These are phyloP conservation scores for Tolmerus cingulatus DNA, from an alignment of 2,888 invertebrate genomes.

Conservation along the genomic window DNA sequence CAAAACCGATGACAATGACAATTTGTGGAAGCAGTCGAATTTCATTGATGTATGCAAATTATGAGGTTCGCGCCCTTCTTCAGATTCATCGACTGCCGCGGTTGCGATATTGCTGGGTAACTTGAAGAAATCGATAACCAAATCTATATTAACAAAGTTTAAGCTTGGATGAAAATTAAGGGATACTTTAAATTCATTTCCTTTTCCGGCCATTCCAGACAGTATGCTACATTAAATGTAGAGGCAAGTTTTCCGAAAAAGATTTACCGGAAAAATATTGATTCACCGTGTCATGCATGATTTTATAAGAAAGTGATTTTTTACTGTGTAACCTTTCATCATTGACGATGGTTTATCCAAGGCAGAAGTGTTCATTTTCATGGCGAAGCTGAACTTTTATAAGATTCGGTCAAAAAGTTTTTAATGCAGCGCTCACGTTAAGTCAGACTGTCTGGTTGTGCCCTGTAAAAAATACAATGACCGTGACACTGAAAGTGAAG, in stretches of 20 bases:
- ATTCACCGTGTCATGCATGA: not conserved
- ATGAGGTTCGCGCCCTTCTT: not conserved
- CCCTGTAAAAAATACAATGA: not conserved
- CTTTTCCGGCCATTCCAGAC: not conserved
- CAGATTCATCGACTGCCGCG: not conserved
- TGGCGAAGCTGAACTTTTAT: not conserved
- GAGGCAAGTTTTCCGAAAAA: not conserved
- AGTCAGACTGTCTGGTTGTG: not conserved
- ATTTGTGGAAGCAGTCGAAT: not conserved
- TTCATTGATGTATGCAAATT: not conserved
- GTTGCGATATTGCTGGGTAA: not conserved
- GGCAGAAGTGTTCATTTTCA: not conserved
- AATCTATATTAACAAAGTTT: not conserved
- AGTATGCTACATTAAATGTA: not conserved
- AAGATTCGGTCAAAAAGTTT: not conserved
- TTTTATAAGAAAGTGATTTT: no score
- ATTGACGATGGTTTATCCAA: not conserved
- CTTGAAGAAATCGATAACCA: not conserved
- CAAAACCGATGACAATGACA: not conserved
- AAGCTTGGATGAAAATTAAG: not conserved
- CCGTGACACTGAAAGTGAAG: not conserved
- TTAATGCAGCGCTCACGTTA: not conserved
- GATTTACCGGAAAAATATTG: not conserved
- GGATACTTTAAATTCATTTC: not conserved
- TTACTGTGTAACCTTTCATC: not conserved